These are phyloP conservation scores for Nomia melanderi DNA, from an alignment of 1,140 invertebrate genomes.

Conservation along the genomic window DNA sequence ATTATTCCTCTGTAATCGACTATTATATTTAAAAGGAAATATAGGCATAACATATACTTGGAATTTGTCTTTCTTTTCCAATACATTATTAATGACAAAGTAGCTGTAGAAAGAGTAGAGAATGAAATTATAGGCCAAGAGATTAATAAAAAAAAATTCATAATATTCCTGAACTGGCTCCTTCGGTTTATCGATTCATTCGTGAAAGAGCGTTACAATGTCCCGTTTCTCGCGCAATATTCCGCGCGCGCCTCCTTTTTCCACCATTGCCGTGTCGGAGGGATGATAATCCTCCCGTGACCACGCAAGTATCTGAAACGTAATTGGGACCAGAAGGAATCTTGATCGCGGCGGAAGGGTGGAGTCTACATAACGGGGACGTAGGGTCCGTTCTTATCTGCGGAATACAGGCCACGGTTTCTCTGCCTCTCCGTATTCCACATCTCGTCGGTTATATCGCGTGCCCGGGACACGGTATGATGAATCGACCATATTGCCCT, in stretches of 20 bases:
- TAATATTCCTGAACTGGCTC: too few relatives aligned
- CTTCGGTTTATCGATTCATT: not conserved
- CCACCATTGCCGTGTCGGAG: not conserved
- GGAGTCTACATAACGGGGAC: constrained; percentile 56
- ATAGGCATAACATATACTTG: too few relatives aligned
- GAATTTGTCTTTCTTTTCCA: too few relatives aligned
- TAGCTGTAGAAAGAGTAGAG: too few relatives aligned
- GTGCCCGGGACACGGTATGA: constrained; percentile 72
- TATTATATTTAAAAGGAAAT: too few relatives aligned
- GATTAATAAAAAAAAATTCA: too few relatives aligned
- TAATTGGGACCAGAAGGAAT: constrained; percentile 44
- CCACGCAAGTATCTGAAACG: constrained; percentile 41
- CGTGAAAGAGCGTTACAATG: not conserved
- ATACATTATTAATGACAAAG: too few relatives aligned
- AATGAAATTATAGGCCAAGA: too few relatives aligned
- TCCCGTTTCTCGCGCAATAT: not conserved
- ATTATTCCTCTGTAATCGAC: too few relatives aligned
- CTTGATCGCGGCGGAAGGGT: constrained; percentile 52
- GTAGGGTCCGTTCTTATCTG: constrained; percentile 79
- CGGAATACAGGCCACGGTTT: constrained; percentile 72
- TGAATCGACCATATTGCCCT: constrained; percentile 78
- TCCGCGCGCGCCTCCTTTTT: not conserved
- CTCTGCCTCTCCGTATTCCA: constrained; percentile 48
- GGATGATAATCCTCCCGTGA: constrained; percentile 42
- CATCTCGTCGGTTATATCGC: constrained; percentile 55